A percentile compares a stretch with the other conserved stretches of the same genome.
phyloP scores from a whole-genome alignment of 2,888 invertebrate species.

The Ochropleura leucogaster region DNA sequence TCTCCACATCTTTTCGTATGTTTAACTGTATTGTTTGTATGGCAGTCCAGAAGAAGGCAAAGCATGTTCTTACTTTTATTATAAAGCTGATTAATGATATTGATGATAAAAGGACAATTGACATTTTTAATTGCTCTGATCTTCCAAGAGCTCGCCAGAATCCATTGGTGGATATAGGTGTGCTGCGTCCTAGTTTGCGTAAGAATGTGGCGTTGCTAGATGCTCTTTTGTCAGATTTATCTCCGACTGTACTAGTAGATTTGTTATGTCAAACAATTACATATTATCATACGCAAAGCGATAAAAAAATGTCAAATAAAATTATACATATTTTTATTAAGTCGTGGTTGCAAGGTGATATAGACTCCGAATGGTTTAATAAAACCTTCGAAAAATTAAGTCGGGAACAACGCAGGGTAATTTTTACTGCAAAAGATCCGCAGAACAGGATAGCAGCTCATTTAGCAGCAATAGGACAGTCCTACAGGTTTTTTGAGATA shows the following conservation, averaged over 20 bases:
- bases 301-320: not conserved
- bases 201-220: conserved; percentile 13
- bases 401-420: conserved; percentile 11
- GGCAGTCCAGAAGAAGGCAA: conserved; percentile 17
- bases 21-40: conserved; percentile 19
- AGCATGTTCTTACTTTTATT: conserved; percentile 1
- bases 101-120: conserved; percentile 24
- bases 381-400: conserved; percentile 21
- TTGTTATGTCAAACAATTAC: conserved; percentile 9
- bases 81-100: conserved; percentile 27
- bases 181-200: not conserved
- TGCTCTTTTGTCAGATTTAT: conserved; percentile 16
- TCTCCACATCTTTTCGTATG: not conserved
- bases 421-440: conserved; percentile 31
- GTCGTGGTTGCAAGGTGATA: conserved; percentile 1
- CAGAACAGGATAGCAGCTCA: conserved; percentile 21
- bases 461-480: conserved; percentile 10
- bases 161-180: conserved; percentile 12
- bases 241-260: conserved; percentile 5
- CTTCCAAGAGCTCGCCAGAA: conserved; percentile 30
- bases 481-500: conserved; percentile 25
- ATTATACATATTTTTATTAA: conserved; percentile 19
- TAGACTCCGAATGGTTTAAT: conserved; percentile 1
- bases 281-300: not conserved
- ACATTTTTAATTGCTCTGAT: conserved; percentile 41